phyloP scores from a whole-genome alignment of 1,140 invertebrate species.

The Eueides isabella region DNA sequence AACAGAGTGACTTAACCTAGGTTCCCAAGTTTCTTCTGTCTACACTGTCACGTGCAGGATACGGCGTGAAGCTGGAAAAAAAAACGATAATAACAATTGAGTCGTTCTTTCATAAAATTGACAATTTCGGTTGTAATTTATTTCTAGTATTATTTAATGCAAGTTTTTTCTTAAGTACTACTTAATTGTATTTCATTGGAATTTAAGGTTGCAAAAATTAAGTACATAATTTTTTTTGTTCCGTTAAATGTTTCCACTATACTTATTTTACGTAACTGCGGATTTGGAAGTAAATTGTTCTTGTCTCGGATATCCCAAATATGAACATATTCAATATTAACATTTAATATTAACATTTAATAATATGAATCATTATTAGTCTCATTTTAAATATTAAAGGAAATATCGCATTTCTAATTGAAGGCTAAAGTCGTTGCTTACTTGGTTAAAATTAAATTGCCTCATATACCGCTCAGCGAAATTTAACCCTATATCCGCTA shows the following conservation, averaged over 20 bases:
- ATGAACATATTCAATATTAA: neutral
- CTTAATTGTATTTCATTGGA: no score
- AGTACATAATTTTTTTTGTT: neutral
- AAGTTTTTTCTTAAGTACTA: no score
- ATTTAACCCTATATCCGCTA: constrained; percentile 28
- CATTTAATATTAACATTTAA: no score
- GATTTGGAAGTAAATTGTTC: neutral
- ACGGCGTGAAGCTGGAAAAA: no score
- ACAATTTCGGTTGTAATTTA: no score
- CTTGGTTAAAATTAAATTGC: constrained; percentile 15
- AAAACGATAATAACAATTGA: no score
- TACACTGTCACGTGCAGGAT: no score
- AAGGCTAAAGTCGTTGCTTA: neutral
- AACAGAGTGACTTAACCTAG: no score
- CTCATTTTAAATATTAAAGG: neutral
- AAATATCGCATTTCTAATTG: neutral
- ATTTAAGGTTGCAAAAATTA: no score
- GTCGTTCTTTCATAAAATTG: no score
- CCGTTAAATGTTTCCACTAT: neutral
- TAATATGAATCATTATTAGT: neutral
- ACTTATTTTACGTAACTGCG: neutral
- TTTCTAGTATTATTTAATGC: no score
- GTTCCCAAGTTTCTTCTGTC: no score
- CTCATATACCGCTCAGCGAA: constrained; percentile 21
- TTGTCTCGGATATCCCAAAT: neutral